Evolutionary conservation across 2,888 invertebrate genomes (phyloP).

Genomic region (Nesidiocoris tenuis): DNA sequence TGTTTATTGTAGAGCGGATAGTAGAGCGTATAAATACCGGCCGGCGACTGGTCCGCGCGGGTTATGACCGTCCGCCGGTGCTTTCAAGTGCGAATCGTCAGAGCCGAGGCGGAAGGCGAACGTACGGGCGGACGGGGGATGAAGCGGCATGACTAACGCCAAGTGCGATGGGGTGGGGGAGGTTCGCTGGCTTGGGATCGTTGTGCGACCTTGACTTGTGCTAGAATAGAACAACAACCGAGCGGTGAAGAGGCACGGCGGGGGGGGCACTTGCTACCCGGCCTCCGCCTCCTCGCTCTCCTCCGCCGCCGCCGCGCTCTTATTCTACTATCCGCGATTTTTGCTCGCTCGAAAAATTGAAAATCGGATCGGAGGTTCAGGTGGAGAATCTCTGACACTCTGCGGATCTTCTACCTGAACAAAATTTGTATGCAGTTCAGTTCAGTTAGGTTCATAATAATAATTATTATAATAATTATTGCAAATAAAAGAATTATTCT

Average conservation of each 20-base stretch:
- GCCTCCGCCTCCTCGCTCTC: neutral
- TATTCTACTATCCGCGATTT: neutral
- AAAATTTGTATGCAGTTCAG: too few relatives aligned
- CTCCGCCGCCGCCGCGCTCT: neutral
- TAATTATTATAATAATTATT: too few relatives aligned
- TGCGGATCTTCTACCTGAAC: too few relatives aligned
- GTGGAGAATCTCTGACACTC: too few relatives aligned
- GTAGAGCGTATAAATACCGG: neutral
- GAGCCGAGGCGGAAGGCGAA: conserved; percentile 14
- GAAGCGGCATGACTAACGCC: conserved; percentile 32
- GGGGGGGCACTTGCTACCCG: conserved; percentile 33
- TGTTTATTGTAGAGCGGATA: neutral
- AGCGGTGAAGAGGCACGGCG: conserved; percentile 11
- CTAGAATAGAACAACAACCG: conserved; percentile 37
- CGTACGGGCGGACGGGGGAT: conserved; percentile 3
- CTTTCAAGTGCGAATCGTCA: neutral
- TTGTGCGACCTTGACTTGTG: conserved; percentile 45
- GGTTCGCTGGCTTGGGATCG: conserved; percentile 35
- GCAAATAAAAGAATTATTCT: too few relatives aligned
- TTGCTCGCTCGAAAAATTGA: too few relatives aligned
- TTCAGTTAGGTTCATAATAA: too few relatives aligned
- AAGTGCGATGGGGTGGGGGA: conserved; percentile 3
- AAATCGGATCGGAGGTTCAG: too few relatives aligned
- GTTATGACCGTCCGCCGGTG: neutral
- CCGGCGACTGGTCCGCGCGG: neutral